Evolutionary conservation across 2,797 vertebrate genomes (phyloP).

Genomic region (Dryobates pubescens): DNA sequence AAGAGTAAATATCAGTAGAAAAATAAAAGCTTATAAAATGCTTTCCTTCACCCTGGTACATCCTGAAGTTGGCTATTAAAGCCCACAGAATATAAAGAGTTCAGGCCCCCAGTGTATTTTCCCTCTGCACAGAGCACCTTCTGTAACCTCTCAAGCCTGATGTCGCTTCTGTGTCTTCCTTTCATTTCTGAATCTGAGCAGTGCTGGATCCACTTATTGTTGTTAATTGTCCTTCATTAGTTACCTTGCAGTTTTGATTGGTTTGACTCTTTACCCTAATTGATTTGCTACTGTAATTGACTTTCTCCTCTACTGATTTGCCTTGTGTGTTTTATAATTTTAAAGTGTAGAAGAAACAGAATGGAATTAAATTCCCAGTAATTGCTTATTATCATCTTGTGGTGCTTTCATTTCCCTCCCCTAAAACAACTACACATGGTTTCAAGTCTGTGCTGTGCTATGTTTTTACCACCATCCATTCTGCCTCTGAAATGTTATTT

Average conservation of each 20-base stretch:
- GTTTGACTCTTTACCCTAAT: slow-evolving; percentile 69
- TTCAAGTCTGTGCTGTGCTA: background rate
- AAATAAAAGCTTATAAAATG: background rate
- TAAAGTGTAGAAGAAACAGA: slow-evolving; percentile 57
- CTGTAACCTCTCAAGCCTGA: background rate
- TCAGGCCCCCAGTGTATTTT: background rate
- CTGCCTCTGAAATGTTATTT: background rate
- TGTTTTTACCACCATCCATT: background rate
- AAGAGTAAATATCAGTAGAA: background rate
- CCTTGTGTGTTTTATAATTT: slow-evolving; percentile 46
- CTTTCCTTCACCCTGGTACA: background rate
- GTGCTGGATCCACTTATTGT: slow-evolving; percentile 15
- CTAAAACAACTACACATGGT: background rate
- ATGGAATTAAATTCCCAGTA: slow-evolving; percentile 61
- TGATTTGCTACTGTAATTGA: slow-evolving; percentile 69
- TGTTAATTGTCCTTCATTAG: slow-evolving; percentile 70
- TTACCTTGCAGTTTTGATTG: slow-evolving; percentile 65
- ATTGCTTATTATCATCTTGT: slow-evolving; percentile 51
- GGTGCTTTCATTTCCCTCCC: slow-evolving; percentile 16
- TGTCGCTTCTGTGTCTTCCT: background rate
- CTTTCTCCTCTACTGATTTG: slow-evolving; percentile 62
- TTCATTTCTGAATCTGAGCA: slow-evolving; percentile 5
- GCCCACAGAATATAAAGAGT: background rate
- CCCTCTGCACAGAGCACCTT: background rate
- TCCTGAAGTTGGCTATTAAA: background rate